Conservation (phyloP, 2,113 vertebrate genomes). For the Microtus richardsoni region DNA sequence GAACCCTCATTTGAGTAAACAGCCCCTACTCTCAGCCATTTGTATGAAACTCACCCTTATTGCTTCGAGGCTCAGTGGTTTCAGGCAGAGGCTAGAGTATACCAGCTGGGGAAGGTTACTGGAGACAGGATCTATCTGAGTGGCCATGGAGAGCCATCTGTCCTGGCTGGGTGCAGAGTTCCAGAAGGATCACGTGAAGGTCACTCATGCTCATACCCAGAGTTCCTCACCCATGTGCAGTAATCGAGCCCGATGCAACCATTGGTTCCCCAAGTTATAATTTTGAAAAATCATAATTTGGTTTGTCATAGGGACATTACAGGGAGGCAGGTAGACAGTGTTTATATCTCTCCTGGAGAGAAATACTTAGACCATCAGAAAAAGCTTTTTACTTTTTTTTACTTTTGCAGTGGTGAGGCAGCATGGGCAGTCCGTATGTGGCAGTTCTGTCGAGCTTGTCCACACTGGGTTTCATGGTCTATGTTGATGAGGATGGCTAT, state of each 20-base stretch:
- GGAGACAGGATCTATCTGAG: not conserved
- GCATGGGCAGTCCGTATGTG: no score
- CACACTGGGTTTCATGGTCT: no score
- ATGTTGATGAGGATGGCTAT: no score
- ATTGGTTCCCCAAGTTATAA: not conserved
- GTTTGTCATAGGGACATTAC: not conserved
- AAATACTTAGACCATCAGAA: not conserved
- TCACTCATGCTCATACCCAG: not conserved
- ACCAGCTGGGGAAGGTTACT: no score
- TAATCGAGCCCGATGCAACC: not conserved
- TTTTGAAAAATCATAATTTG: not conserved
- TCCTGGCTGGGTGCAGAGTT: not conserved
- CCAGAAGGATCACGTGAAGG: not conserved
- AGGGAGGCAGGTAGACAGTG: not conserved
- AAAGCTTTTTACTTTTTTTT: no score
- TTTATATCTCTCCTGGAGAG: not conserved
- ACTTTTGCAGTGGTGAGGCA: no score
- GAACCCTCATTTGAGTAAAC: not conserved
- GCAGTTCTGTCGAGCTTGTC: no score
- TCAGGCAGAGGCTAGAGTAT: not conserved
- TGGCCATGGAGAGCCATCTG: no score
- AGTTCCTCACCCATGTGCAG: not conserved
- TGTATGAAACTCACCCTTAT: not conserved
- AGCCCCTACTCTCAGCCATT: not conserved
- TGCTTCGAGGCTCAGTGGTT: not conserved